Base-by-base conservation (phyloP, 2,113 vertebrate genomes). In the Cephalophus harveyi region DNA sequence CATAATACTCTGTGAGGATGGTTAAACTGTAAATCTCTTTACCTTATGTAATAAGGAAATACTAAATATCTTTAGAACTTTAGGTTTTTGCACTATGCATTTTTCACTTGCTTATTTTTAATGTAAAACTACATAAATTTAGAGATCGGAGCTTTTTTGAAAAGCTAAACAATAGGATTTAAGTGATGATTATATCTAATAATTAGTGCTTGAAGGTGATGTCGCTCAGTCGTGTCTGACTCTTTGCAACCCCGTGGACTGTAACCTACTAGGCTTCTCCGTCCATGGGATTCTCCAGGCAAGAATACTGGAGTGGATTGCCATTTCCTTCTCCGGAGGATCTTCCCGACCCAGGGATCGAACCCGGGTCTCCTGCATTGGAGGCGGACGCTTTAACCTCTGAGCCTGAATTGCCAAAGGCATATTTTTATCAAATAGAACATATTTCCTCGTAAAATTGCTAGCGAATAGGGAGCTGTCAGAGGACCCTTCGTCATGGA, bases 391-490 rank as follows among this genome's bases (percentile, higher is more conserved):
- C n/a, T n/a, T n/a, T n/a, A n/a, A n/a, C n/a, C n/a, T n/a, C n/a
- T n/a, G n/a, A n/a, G n/a, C n/a, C n/a, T n/a, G n/a, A 59, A 79
- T 55, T 67, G 3, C 27, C 13, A 57, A 71, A 87, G 9, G 33
- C 2, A 3, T 81, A 33, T 57, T 43, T 83, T 55, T 54, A 30
- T 23, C 55, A 54, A 93, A 48, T 79, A 57, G 28, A 76, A 74
- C 4, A 46, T 46, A 76, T n/a, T 52, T 50, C 14, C 1, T 93
- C 3, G 0, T 46, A 40, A 40, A 71, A 40, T 71, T 71, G n/a
- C 19, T 71, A 23, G n/a, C 0, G 0, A n/a, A 36, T 40, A 40
- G 9, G n/a, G 9, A 36, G 19, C 0, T 0, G 0, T 71, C 9
- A 36, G 4, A 71, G 9, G n/a, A 36, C 64, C 4, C 4, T 36